A percentile compares a stretch with the other conserved stretches of the same genome.
phyloP scores from a whole-genome alignment of 2,888 invertebrate species.

The Sesamia inferens region DNA sequence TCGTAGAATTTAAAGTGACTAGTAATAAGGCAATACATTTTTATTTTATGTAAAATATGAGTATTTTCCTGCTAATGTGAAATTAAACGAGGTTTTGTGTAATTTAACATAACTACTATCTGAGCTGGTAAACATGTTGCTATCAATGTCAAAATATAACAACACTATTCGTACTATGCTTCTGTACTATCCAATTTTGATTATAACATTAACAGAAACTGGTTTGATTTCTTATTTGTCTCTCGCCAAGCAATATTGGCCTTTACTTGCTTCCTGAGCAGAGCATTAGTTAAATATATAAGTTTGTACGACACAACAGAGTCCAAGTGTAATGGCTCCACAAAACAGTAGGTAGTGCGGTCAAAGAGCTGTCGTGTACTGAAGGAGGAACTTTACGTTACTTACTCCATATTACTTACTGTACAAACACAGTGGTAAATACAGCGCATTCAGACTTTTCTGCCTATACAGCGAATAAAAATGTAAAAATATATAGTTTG shows the following conservation, averaged over 20 bases:
- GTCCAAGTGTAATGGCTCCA: neutral
- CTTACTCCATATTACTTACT: too few species aligned
- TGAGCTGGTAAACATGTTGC: neutral
- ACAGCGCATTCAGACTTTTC: neutral
- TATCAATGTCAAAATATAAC: neutral
- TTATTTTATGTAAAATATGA: neutral
- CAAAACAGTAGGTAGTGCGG: conserved; percentile 38
- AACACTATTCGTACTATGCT: conserved; percentile 5
- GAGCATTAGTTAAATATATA: conserved; percentile 12
- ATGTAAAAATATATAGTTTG: conserved; percentile 13
- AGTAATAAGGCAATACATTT: neutral
- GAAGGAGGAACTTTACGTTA: neutral
- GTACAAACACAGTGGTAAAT: conserved; percentile 7
- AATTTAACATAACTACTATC: neutral
- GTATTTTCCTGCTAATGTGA: neutral
- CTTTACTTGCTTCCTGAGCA: conserved; percentile 22
- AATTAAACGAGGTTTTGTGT: neutral
- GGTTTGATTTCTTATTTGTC: conserved; percentile 26
- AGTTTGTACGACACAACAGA: conserved; percentile 5
- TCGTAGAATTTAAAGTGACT: neutral
- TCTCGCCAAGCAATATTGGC: conserved; percentile 33
- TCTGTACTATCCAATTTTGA: conserved; percentile 66
- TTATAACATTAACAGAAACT: conserved; percentile 36
- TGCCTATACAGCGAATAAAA: neutral
- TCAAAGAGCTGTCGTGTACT: conserved; percentile 71